Percentiles rank a stretch among this genome's conserved stretches.
Evolutionary conservation across 2,797 vertebrate species (phyloP).

Genomic region (Myotis planiceps): DNA sequence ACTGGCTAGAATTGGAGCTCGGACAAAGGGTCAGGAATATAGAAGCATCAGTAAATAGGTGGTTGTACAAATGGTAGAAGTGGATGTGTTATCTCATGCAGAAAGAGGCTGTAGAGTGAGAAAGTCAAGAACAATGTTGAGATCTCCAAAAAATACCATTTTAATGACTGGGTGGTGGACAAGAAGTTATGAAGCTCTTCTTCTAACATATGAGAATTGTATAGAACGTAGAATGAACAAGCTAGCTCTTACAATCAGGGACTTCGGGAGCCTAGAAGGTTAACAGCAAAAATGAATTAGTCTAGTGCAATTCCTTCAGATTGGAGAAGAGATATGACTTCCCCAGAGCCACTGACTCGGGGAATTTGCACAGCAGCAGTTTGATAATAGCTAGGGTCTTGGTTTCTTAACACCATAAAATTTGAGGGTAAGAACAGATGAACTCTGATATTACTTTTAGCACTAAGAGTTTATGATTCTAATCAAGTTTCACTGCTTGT

Average conservation of each 20-base stretch:
- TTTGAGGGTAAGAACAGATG: not conserved
- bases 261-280: not conserved
- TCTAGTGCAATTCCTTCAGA: not conserved
- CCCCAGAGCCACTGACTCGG: not conserved
- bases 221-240: not conserved
- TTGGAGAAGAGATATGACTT: not conserved
- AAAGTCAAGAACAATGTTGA: not conserved
- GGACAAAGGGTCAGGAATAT: not conserved
- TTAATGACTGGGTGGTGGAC: not conserved
- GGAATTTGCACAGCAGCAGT: not conserved
- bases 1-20: not conserved
- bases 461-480: conserved; percentile 29
- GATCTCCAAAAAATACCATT: not conserved
- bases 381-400: not conserved
- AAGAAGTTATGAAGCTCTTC: not conserved
- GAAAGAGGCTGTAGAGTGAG: not conserved
- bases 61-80: not conserved
- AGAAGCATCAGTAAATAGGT: not conserved
- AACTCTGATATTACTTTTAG: not conserved
- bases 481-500: conserved; percentile 32
- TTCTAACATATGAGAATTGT: not conserved
- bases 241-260: not conserved
- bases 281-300: not conserved
- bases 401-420: conserved; percentile 16
- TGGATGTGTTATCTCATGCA: not conserved